Evolutionary conservation across 92 coral and sea anemone genomes (phyloP), one percentile per base, ranked within the genome.

Genomic region (Muricea muricata): DNA sequence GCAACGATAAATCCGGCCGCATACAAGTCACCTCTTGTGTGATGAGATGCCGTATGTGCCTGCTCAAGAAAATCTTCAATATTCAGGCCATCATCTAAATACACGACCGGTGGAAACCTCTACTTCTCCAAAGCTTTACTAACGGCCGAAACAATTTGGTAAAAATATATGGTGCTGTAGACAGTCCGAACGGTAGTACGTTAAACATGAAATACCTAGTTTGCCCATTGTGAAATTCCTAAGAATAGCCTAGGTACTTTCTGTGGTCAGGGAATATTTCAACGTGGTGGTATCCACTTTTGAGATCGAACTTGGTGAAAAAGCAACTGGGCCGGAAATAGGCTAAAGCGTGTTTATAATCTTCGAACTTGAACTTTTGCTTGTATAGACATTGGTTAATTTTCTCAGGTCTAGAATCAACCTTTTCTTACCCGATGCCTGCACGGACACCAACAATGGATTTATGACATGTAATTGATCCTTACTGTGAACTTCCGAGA

Each of bases 1-100:
- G 73, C 65, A 3, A 67, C 70, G 21, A 86, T 79, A 54, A 86
- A 86, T 12, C 86, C 90, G 25, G 81, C 86, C 21, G 73, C 87
- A 13, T 4, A 26, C 21, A 73, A 56, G 30, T 58, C 78, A 7
- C 87, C 82, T 1, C 73, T 54, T n/a, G 71, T 81, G 29, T 39
- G 25, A 15, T 82, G 75, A 30, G 78, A 15, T 0, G 79, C 87
- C 0, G 20, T 21, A 1, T 32, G 7, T 1, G 39, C 76, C 45
- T 26, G 37, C 21, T 75, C 84, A 4, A 73, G 31, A 0, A 75
- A 29, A 15, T 15, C 32, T 82, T 82, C 80, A 3, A 88, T 31
- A 41, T 18, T 25, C 17, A 88, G 78, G 0, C 85, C 88, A 72
- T 88, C 91, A 33, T 83, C 85, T 25, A 88, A 65, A 66, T 88